A percentile compares a stretch with the other conserved stretches of the same genome.
phyloP scores from a whole-genome alignment of 2,113 vertebrate genomes.

The Arenaria interpres region DNA sequence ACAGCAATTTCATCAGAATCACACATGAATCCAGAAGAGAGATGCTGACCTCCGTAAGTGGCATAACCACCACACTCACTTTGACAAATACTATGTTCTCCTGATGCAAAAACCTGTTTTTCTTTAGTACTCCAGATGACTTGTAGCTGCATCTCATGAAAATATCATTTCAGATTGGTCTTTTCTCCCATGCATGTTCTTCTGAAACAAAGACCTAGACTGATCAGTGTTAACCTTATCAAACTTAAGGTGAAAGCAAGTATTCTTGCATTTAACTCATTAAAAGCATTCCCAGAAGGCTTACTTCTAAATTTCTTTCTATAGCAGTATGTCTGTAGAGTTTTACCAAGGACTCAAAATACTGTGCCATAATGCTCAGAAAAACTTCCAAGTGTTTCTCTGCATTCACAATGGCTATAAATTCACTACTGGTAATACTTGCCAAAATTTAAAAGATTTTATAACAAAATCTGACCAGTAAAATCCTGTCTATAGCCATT shows the following conservation, averaged over 20 bases:
- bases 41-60: conserved; percentile 18
- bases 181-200: not conserved
- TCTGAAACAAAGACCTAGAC: conserved; percentile 34
- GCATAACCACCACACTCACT: not conserved
- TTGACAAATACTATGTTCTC: not conserved
- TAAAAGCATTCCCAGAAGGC: conserved; percentile 68
- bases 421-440: conserved; percentile 45
- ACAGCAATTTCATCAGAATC: conserved; percentile 50
- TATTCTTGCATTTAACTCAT: conserved; percentile 35
- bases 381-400: conserved; percentile 58
- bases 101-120: conserved; percentile 27
- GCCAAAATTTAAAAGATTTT: conserved; percentile 73
- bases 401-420: conserved; percentile 47
- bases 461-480: conserved; percentile 72
- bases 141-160: conserved; percentile 61
- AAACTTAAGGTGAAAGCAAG: conserved; percentile 42
- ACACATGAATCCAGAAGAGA: conserved; percentile 38
- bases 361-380: conserved; percentile 42
- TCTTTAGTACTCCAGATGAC: conserved; percentile 59
- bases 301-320: conserved; percentile 14
- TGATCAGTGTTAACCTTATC: conserved; percentile 31
- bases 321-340: conserved; percentile 58
- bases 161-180: not conserved
- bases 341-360: conserved; percentile 36
- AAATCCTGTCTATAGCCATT: conserved; percentile 75